These are phyloP conservation scores for Leptocoma aspasia DNA, from an alignment of 2,113 vertebrate genomes.

Conservation along the genomic window DNA sequence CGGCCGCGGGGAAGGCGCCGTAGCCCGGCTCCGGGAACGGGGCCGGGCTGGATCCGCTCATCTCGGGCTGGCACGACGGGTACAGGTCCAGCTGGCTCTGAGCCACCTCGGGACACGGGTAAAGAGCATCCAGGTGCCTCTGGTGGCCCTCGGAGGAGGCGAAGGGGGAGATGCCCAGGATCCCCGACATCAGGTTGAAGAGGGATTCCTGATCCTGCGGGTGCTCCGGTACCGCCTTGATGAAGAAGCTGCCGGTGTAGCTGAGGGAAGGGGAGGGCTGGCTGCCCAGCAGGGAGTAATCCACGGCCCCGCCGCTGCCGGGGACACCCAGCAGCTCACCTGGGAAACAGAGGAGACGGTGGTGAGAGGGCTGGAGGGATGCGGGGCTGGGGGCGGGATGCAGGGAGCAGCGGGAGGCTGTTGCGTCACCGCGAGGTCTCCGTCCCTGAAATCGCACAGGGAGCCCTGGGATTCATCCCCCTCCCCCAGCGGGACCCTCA, in stretches of 20 bases:
- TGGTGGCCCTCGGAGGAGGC: conserved; percentile 80
- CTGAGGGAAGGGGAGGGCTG: conserved; percentile 85
- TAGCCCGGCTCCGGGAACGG: conserved; percentile 74
- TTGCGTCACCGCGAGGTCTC: neutral
- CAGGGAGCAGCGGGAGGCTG: neutral
- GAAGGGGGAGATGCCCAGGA: conserved; percentile 90
- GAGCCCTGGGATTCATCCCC: neutral
- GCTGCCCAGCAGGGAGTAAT: conserved; percentile 83
- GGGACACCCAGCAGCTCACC: conserved; percentile 84
- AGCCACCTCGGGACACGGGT: conserved; percentile 64
- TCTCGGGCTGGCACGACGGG: conserved; percentile 71
- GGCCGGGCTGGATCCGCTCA: conserved; percentile 65
- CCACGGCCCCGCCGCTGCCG: conserved; percentile 76
- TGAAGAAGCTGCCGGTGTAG: conserved; percentile 97
- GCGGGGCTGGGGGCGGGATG: neutral
- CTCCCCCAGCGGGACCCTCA: neutral
- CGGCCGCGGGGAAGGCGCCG: conserved; percentile 67
- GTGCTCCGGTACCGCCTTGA: conserved; percentile 89
- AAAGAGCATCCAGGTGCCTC: conserved; percentile 70
- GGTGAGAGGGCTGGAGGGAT: neutral
- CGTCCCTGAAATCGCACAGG: neutral
- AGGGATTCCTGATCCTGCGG: conserved; percentile 92
- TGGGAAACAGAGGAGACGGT: neutral
- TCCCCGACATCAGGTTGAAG: conserved; percentile 96
- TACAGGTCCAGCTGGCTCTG: conserved; percentile 75